phyloP scores from a whole-genome alignment of 1,140 invertebrate genomes.

The Drosophila triauraria region DNA sequence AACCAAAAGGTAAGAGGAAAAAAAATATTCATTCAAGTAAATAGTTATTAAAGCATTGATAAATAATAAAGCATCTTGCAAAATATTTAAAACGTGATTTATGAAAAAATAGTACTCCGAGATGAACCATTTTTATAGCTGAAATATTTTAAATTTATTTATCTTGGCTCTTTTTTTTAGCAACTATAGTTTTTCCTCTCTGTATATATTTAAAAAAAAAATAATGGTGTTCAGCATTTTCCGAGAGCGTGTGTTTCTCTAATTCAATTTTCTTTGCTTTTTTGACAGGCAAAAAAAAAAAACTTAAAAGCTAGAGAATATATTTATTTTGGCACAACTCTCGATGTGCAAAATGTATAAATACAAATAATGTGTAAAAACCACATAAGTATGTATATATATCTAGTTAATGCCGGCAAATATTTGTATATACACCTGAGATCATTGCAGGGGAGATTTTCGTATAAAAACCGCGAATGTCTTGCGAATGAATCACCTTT shows the following conservation, averaged over 20 bases:
- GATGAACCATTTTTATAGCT: neutral
- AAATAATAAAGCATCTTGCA: neutral
- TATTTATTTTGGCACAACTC: slow-evolving; percentile 30
- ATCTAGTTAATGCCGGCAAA: slow-evolving; percentile 49
- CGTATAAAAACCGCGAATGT: slow-evolving; percentile 21
- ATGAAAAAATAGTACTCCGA: neutral
- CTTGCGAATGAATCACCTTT: slow-evolving; percentile 42
- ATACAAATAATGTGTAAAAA: slow-evolving; percentile 15
- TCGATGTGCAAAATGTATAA: slow-evolving; percentile 37
- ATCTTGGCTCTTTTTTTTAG: neutral
- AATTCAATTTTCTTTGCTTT: slow-evolving; percentile 31
- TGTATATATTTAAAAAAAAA: slow-evolving; percentile 21
- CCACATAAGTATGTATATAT: slow-evolving; percentile 18
- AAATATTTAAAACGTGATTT: neutral
- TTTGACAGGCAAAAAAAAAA: slow-evolving; percentile 20
- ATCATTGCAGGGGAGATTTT: slow-evolving; percentile 11
- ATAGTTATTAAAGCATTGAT: neutral
- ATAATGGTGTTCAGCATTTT: slow-evolving; percentile 11
- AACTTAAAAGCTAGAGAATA: slow-evolving; percentile 21
- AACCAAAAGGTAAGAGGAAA: neutral
- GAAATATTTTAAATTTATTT: slow-evolving; percentile 14
- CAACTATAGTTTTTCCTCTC: neutral
- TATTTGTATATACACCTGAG: slow-evolving; percentile 32
- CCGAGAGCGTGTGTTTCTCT: slow-evolving; percentile 2
- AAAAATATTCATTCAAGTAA: neutral